These are phyloP conservation scores for Eulemur albifrons DNA, from an alignment of 2,797 vertebrate species.

Conservation along the genomic window DNA sequence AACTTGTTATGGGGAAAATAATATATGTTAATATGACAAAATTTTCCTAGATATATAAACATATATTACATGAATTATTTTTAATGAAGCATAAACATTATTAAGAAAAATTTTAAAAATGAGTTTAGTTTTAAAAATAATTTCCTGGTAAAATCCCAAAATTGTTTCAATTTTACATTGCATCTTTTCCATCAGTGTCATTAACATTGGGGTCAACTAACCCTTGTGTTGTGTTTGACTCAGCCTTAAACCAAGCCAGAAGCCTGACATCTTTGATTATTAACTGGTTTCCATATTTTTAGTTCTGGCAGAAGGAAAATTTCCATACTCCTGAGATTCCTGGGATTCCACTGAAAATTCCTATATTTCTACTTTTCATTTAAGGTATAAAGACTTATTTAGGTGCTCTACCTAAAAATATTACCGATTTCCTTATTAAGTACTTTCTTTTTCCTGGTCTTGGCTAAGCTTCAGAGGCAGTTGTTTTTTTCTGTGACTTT, in stretches of 20 bases:
- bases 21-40: background rate
- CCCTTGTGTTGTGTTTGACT: background rate
- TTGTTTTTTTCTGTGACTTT: background rate
- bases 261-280: background rate
- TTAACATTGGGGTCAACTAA: background rate
- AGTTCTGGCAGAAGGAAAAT: background rate
- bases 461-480: background rate
- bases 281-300: background rate
- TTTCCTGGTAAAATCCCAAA: background rate
- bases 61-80: background rate
- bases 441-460: background rate
- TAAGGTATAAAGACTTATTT: background rate
- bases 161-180: background rate
- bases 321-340: background rate
- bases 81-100: background rate
- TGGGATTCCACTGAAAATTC: background rate
- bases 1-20: background rate
- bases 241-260: background rate
- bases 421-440: background rate
- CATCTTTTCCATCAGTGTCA: background rate
- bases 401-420: background rate
- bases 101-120: background rate
- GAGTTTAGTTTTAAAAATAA: background rate
- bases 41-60: background rate
- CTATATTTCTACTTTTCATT: background rate